Evolutionary conservation across 92 coral and sea anemone genomes (phyloP).

Genomic region (Epizoanthus rinbou): DNA sequence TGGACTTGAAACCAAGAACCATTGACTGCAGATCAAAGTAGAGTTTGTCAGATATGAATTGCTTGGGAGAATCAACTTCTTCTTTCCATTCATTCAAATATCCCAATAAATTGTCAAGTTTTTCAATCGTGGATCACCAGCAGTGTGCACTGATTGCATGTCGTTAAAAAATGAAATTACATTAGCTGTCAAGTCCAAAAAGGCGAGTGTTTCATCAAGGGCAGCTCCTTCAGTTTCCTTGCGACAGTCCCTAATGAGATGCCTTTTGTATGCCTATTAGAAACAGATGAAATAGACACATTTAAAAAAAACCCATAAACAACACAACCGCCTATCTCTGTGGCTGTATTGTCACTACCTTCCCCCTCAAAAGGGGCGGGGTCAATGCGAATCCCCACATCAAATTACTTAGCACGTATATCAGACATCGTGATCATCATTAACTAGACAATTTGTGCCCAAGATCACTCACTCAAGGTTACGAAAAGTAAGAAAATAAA

Average conservation of each 20-base stretch:
- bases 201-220: slow-evolving; percentile 44
- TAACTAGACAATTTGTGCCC: too few relatives aligned
- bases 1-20: slow-evolving; percentile 4
- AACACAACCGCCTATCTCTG: too few relatives aligned
- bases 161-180: slow-evolving; percentile 50
- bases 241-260: slow-evolving; percentile 20
- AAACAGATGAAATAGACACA: background rate
- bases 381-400: too few relatives aligned
- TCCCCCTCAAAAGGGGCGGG: too few relatives aligned
- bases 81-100: slow-evolving; percentile 45
- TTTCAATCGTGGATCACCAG: slow-evolving; percentile 17
- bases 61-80: slow-evolving; percentile 11
- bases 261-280: slow-evolving; percentile 48
- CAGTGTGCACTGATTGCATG: slow-evolving; percentile 10
- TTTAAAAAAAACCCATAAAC: too few relatives aligned
- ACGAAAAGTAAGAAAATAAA: too few relatives aligned
- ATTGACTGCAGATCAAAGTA: slow-evolving; percentile 1
- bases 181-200: slow-evolving; percentile 36
- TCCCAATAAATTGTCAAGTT: slow-evolving; percentile 17
- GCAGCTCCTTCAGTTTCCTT: slow-evolving; percentile 31
- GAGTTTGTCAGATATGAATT: background rate
- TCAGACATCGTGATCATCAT: too few relatives aligned
- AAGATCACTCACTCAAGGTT: too few relatives aligned
- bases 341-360: too few relatives aligned
- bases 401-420: too few relatives aligned